Base-by-base conservation (phyloP, 2,888 invertebrate species). In the Zaprionus bogoriensis region DNA sequence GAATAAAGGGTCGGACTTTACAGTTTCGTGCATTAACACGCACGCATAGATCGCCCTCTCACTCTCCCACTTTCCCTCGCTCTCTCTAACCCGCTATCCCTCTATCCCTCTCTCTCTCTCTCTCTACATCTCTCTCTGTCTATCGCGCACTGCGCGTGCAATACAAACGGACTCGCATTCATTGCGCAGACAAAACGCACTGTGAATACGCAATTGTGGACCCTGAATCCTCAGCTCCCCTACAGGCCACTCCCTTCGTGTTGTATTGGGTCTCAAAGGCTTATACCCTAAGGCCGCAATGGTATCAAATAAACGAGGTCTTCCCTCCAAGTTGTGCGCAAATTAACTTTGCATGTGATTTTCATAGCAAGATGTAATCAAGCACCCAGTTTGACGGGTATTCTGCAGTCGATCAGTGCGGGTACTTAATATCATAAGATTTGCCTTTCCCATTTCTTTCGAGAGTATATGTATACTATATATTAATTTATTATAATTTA, bases 11-110 rank as follows among this genome's bases (percentile, higher is more conserved):
- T 61, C 59, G 58, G 80, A 57, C 80, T 70, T 73, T 75, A 67
- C 84, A 76, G 80, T 79, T 83, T 80, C 70, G 80, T 82, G 86
- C 80, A 80, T 80, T 80, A 80, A 79, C 80, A 80, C 80, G 80
- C 80, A 80, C 86, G 80, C 80, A 85, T 30, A 60, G 68, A 62
- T 27, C 9, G 9, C 27, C 23, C 23, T 23, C 23, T 23, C 23
- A 10, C 19, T 39, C 48, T 36, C n/a, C 20, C 28, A 27, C 9
- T 7, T 20, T 32, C 32, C 5, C 14, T 32, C 20, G 9, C 19
- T 3, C 10, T 19, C 38, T 38, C 17, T 23, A 50, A 41, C 9
- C 23, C 28, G 20, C 5, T 7, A 20, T 30, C 19, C 12, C 17
- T 36, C 20, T 1, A n/a, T n/a, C 46, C n/a, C 39, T 23, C 12